phyloP scores from a whole-genome alignment of 2,797 vertebrate genomes.

The Smutsia temminckii region DNA sequence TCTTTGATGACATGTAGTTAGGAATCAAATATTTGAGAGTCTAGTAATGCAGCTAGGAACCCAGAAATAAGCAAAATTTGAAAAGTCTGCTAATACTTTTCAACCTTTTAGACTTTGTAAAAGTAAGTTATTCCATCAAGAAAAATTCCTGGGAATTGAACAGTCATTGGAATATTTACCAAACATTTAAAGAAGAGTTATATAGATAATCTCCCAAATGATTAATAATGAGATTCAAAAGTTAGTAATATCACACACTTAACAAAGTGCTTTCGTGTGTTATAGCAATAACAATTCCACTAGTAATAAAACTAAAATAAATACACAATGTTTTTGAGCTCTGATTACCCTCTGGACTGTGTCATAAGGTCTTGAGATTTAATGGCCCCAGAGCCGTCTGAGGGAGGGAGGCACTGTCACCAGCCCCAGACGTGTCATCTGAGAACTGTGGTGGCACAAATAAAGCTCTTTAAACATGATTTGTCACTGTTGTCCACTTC shows the following conservation, averaged over 20 bases:
- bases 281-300: neutral
- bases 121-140: neutral
- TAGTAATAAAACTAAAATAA: neutral
- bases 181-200: neutral
- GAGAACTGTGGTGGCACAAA: neutral
- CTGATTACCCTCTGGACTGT: neutral
- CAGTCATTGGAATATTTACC: neutral
- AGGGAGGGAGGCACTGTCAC: neutral
- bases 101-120: neutral
- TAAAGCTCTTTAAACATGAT: neutral
- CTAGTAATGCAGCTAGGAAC: neutral
- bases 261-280: neutral
- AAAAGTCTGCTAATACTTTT: neutral
- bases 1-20: neutral
- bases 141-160: neutral
- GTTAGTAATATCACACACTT: neutral
- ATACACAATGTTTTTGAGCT: neutral
- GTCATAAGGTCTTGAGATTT: neutral
- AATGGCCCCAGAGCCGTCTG: no score
- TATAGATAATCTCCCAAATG: neutral
- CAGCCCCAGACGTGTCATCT: fast-evolving
- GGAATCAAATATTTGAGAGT: neutral
- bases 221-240: neutral
- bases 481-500: neutral
- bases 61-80: neutral